phyloP scores from a whole-genome alignment of 1,140 invertebrate genomes.

The Rhopalosiphum padi region DNA sequence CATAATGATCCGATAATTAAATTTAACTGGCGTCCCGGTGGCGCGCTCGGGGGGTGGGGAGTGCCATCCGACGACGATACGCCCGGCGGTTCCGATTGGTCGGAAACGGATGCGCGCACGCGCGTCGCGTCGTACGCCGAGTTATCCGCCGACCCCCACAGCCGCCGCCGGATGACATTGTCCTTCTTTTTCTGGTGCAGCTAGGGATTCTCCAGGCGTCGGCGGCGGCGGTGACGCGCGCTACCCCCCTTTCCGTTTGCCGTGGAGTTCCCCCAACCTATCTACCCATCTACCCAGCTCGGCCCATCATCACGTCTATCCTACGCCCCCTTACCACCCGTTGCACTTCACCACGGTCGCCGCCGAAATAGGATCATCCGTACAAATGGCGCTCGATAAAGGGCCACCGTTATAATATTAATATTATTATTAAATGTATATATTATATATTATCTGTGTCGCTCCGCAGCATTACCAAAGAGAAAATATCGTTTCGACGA shows the following conservation, averaged over 20 bases:
- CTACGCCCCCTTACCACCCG: neutral
- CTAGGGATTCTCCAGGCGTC: neutral
- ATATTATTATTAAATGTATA: constrained; percentile 17
- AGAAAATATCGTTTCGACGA: constrained; percentile 3
- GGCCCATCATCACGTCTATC: neutral
- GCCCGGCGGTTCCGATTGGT: constrained; percentile 55
- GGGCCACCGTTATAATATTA: neutral
- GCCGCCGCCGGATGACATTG: constrained; percentile 25
- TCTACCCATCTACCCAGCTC: too few species aligned
- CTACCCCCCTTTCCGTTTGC: neutral
- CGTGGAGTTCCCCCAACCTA: neutral
- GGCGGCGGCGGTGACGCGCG: neutral
- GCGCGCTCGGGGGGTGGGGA: neutral
- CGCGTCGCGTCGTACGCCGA: neutral
- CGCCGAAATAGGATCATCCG: constrained; percentile 46
- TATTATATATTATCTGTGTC: neutral
- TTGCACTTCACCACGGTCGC: neutral
- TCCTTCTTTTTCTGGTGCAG: constrained; percentile 37
- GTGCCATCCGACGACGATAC: constrained; percentile 33
- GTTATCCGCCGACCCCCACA: constrained; percentile 13
- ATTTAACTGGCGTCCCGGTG: constrained; percentile 35
- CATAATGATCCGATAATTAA: constrained; percentile 57
- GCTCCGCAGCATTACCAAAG: neutral
- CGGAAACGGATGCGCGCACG: constrained; percentile 47
- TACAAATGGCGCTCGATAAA: constrained; percentile 54